Conservation (phyloP, 2,797 vertebrate species). For the Sphaeramia orbicularis region DNA sequence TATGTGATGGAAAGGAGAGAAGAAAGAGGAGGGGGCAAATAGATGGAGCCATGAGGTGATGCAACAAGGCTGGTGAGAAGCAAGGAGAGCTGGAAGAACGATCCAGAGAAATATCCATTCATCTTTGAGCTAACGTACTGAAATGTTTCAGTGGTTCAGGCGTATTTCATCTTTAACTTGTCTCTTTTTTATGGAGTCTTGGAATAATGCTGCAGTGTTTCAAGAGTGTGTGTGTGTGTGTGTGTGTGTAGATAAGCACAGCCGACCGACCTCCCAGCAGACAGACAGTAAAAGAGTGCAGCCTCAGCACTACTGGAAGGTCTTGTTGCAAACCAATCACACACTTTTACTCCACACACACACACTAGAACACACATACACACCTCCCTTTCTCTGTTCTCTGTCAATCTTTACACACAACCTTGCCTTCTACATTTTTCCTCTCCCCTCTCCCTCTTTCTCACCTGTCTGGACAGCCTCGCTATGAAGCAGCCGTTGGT, state of each 20-base stretch:
- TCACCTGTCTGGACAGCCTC: constrained; percentile 88
- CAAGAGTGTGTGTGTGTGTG: constrained; percentile 10
- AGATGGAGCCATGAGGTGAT: constrained; percentile 38
- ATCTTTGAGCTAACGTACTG: constrained; percentile 50
- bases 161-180: constrained; percentile 61
- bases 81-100: constrained; percentile 8
- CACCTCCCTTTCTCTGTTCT: constrained; percentile 7
- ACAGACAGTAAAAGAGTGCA: constrained; percentile 73
- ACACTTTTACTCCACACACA: neutral
- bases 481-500: constrained; percentile 93
- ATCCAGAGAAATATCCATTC: constrained; percentile 54
- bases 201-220: constrained; percentile 61
- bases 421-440: neutral
- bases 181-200: constrained; percentile 62
- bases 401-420: constrained; percentile 32
- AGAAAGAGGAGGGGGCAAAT: constrained; percentile 3
- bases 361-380: constrained; percentile 27
- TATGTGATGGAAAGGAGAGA: constrained; percentile 45
- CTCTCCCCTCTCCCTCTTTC: neutral
- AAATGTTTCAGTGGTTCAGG: constrained; percentile 40
- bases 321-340: constrained; percentile 64
- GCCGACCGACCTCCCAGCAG: constrained; percentile 64
- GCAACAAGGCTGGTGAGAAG: constrained; percentile 33
- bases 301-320: constrained; percentile 70
- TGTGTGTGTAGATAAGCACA: constrained; percentile 39